Percentiles rank a stretch among this genome's conserved stretches.
These are phyloP conservation scores for Engystomops pustulosus DNA, from an alignment of 2,113 vertebrate species.

Conservation along the genomic window DNA sequence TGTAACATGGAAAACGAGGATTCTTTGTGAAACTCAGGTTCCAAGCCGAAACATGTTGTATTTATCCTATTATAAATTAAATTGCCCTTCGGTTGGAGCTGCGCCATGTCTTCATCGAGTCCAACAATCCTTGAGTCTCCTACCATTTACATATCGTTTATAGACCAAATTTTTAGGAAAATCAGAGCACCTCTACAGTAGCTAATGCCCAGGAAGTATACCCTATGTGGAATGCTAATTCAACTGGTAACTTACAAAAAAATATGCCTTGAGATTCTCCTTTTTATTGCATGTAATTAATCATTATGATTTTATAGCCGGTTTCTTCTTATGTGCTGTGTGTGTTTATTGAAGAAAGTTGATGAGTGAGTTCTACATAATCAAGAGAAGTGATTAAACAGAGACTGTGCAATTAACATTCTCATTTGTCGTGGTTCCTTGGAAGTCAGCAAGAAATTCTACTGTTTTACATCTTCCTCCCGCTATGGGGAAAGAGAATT, in stretches of 20 bases:
- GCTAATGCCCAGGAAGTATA: neutral
- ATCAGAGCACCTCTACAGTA: neutral
- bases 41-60: no score
- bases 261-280: neutral
- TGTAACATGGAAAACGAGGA: no score
- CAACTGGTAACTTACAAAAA: neutral
- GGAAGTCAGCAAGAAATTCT: neutral
- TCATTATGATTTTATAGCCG: slow-evolving; percentile 30
- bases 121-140: no score
- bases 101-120: no score
- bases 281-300: slow-evolving; percentile 32
- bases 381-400: slow-evolving; percentile 53
- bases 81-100: no score
- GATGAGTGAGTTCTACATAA: slow-evolving; percentile 50
- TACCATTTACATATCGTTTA: neutral
- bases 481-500: rapidly evolving
- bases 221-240: neutral
- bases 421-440: neutral
- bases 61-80: no score
- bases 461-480: neutral
- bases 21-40: no score
- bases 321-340: slow-evolving; percentile 26
- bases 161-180: neutral
- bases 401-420: neutral
- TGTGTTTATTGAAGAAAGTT: slow-evolving; percentile 37